Percentiles rank a stretch among this genome's conserved stretches.
Conservation (phyloP, 1,140 invertebrate genomes). For the Melitaea cinxia region DNA sequence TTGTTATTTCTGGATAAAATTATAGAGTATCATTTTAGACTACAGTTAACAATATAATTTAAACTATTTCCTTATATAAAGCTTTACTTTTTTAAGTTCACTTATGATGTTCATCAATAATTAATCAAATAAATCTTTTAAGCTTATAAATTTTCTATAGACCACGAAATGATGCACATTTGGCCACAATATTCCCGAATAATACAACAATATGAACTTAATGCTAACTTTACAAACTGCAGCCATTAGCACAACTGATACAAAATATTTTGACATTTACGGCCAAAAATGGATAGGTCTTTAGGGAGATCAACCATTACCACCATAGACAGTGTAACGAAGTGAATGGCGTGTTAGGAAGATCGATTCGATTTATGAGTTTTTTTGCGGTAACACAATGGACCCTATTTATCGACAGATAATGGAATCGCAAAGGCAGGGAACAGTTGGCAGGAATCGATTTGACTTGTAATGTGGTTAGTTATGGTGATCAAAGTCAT, state of each 20-base stretch:
- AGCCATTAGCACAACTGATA: conserved; percentile 75
- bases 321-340: conserved; percentile 49
- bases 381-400: conserved; percentile 71
- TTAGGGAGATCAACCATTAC: conserved; percentile 62
- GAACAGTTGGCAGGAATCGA: conserved; percentile 71
- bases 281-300: conserved; percentile 69
- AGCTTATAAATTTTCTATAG: conserved; percentile 28
- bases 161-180: conserved; percentile 59
- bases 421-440: conserved; percentile 55
- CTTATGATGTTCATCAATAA: conserved; percentile 7
- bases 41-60: too few species aligned
- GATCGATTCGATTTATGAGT: conserved; percentile 77
- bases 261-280: conserved; percentile 79
- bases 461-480: conserved; percentile 72
- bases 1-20: too few species aligned
- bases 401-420: conserved; percentile 75
- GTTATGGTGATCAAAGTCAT: conserved; percentile 78
- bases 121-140: conserved; percentile 34
- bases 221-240: conserved; percentile 63
- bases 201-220: conserved; percentile 70
- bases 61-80: too few species aligned
- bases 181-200: conserved; percentile 62
- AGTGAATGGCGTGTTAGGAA: conserved; percentile 61
- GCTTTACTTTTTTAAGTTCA: too few species aligned
- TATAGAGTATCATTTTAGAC: too few species aligned